Conservation (phyloP, 2,113 vertebrate genomes). For the western clawed frog (Xenopus tropicalis) region UCB_Xtro_10.0 CM004445.2:46561001-46561500, state of each 20-base stretch:
- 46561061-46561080: constrained; percentile 66
- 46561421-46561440: no score
- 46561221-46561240: no score
- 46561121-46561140: constrained; percentile 68
- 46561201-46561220: no score
- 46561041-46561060: constrained; percentile 61
- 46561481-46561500: no score
- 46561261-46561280: constrained; percentile 71
- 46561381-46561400: no score
- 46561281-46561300: constrained; percentile 67
- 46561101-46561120: constrained; percentile 48
- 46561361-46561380: background rate
- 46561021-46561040: no score
- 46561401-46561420: no score
- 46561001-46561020: no score
- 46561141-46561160: constrained; percentile 74
- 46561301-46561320: constrained; percentile 63
- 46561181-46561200: background rate
- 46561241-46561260: constrained; percentile 51
- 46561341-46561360: constrained; percentile 61
- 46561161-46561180: constrained; percentile 69
- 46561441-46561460: no score
- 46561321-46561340: constrained; percentile 63
- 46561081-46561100: constrained; percentile 64
- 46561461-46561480: no score